Percentiles rank a stretch among this genome's conserved stretches.
phyloP scores from a whole-genome alignment of 2,888 invertebrate genomes.

The Alviniconcha strummeri region DNA sequence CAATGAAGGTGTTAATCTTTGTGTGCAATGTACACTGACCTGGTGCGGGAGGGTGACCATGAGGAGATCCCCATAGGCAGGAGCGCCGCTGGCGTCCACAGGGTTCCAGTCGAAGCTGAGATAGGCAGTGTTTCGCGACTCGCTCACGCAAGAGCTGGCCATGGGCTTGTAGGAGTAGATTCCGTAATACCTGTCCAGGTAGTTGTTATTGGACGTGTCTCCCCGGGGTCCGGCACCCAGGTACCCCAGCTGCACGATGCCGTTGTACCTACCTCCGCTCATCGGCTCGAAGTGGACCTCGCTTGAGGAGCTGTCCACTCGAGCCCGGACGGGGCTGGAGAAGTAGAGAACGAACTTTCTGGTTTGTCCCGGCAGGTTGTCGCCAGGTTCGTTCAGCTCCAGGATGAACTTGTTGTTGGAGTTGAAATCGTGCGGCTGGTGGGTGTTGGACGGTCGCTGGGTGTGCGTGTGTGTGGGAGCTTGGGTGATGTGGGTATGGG shows the following conservation, averaged over 20 bases:
- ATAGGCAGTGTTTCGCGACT: conserved; percentile 45
- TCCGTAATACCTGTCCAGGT: conserved; percentile 51
- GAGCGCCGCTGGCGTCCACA: conserved; percentile 45
- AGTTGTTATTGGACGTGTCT: conserved; percentile 45
- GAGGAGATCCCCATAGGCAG: conserved; percentile 44
- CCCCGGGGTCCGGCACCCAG: conserved; percentile 54
- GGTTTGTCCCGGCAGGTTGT: conserved; percentile 51
- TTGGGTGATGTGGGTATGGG: neutral
- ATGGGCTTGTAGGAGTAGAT: conserved; percentile 55
- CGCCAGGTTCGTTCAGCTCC: conserved; percentile 60
- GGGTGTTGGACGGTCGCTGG: conserved; percentile 18
- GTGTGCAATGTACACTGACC: conserved; percentile 36
- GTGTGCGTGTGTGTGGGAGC: neutral
- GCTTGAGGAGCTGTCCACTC: conserved; percentile 41
- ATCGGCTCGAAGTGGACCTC: conserved; percentile 49
- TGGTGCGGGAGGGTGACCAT: conserved; percentile 63
- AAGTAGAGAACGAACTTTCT: conserved; percentile 60
- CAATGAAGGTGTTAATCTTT: neutral
- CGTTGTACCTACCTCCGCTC: conserved; percentile 52
- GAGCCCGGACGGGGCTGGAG: conserved; percentile 48
- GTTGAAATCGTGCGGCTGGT: conserved; percentile 20
- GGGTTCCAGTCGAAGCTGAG: conserved; percentile 57
- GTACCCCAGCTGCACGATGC: conserved; percentile 58
- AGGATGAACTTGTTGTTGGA: conserved; percentile 53
- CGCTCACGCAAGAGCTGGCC: conserved; percentile 54